phyloP scores from a whole-genome alignment of 1,140 invertebrate species.

The Pogonomyrmex barbatus region DNA sequence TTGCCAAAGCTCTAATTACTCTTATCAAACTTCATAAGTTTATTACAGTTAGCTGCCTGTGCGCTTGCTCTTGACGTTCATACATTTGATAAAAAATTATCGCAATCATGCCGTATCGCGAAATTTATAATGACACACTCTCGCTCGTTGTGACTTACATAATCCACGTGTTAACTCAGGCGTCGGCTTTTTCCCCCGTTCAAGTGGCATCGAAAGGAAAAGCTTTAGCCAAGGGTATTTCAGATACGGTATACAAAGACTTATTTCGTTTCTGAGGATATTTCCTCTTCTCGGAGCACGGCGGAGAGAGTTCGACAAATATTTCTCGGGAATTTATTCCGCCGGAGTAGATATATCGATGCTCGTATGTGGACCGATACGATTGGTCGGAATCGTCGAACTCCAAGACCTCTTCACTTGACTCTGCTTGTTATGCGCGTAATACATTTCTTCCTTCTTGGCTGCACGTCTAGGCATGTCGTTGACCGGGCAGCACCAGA shows the following conservation, averaged over 20 bases:
- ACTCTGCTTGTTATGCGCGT: slow-evolving; percentile 55
- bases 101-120: not conserved
- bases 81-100: slow-evolving; percentile 12
- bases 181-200: not conserved
- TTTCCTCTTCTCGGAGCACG: slow-evolving; percentile 20
- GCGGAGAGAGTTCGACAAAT: slow-evolving; percentile 63
- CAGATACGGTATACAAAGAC: slow-evolving; percentile 31
- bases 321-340: slow-evolving; percentile 72
- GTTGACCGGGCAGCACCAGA: slow-evolving; percentile 33
- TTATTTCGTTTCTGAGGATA: slow-evolving; percentile 58
- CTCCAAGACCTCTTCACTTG: slow-evolving; percentile 57
- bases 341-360: slow-evolving; percentile 51
- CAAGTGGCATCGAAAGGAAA: slow-evolving; percentile 41
- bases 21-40: not conserved
- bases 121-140: slow-evolving; percentile 6
- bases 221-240: slow-evolving; percentile 48
- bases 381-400: slow-evolving; percentile 61
- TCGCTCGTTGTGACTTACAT: not conserved
- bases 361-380: slow-evolving; percentile 31
- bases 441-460: slow-evolving; percentile 50
- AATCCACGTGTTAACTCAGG: slow-evolving; percentile 20
- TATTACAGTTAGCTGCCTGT: not conserved
- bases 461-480: slow-evolving; percentile 30
- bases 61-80: not conserved
- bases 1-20: not conserved